Evolutionary conservation across 2,888 invertebrate species (phyloP).

Genomic region (Peribatodes rhomboidaria): DNA sequence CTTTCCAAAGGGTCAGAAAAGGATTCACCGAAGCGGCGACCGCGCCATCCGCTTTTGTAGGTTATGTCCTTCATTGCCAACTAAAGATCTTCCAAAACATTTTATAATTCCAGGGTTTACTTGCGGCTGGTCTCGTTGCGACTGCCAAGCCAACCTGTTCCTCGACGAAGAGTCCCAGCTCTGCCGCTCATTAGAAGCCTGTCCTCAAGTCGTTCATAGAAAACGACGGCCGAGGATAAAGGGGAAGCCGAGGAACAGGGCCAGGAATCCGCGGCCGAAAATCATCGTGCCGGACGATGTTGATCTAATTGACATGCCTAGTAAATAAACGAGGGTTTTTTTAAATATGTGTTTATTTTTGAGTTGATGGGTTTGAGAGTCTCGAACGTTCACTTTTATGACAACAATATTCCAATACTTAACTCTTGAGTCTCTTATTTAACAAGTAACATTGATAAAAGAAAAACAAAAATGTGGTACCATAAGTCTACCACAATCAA

Average conservation of each 20-base stretch:
- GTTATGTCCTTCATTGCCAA: not conserved
- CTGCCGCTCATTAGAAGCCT: conserved; percentile 54
- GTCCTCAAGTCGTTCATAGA: conserved; percentile 35
- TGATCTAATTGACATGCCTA: conserved; percentile 32
- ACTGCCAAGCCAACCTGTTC: conserved; percentile 65
- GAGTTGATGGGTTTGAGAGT: too few species aligned
- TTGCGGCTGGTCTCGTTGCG: conserved; percentile 80
- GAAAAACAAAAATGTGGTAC: too few species aligned
- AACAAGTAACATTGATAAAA: too few species aligned
- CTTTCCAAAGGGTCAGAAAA: too few species aligned
- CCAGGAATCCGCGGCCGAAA: conserved; percentile 26
- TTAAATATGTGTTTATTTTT: not conserved
- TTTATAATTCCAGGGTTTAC: conserved; percentile 62
- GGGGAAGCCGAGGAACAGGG: not conserved
- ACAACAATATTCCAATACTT: too few species aligned
- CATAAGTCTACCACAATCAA: too few species aligned
- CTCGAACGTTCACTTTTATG: too few species aligned
- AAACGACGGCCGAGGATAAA: conserved; percentile 20
- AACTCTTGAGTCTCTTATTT: too few species aligned
- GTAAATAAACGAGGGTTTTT: not conserved
- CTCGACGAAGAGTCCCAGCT: conserved; percentile 55
- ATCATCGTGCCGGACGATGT: conserved; percentile 31
- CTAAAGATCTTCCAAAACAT: not conserved
- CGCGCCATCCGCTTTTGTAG: too few species aligned
- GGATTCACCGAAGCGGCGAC: too few species aligned